Conservation (phyloP, 2,113 vertebrate genomes). For the Nyctereutes procyonoides region DNA sequence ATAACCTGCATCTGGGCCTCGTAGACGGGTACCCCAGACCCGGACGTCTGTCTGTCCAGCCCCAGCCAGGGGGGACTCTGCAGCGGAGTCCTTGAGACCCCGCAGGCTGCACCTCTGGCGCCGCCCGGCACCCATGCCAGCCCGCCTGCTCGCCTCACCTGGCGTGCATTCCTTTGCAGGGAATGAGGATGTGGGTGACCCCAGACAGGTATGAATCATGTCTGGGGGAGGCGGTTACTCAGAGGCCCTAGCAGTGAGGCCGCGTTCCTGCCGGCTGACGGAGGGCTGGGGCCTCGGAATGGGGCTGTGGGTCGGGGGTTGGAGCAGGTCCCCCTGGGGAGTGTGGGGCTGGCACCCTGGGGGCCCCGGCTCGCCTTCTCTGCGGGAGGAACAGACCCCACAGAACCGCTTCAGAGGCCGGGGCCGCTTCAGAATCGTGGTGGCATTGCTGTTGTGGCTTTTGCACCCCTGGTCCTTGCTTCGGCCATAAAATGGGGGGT, state of each 20-base stretch:
- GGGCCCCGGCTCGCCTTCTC: neutral
- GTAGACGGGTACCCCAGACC: rapidly evolving
- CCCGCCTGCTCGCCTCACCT: neutral
- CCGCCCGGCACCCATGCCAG: neutral
- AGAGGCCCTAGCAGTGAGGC: neutral
- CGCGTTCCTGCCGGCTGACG: neutral
- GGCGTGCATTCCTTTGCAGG: neutral
- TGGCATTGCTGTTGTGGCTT: rapidly evolving
- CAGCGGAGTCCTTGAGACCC: neutral
- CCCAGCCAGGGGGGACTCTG: rapidly evolving
- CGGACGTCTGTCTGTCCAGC: neutral
- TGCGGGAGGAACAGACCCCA: rapidly evolving
- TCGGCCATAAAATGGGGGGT: neutral
- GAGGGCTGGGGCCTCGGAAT: neutral
- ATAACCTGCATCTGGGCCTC: neutral
- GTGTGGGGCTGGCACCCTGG: neutral
- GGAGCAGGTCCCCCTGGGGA: rapidly evolving
- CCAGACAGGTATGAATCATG: constrained; percentile 75
- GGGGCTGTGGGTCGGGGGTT: neutral
- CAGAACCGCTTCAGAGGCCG: neutral
- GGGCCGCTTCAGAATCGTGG: rapidly evolving
- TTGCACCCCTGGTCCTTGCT: neutral
- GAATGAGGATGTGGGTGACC: constrained; percentile 75
- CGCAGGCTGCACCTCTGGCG: neutral
- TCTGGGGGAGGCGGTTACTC: constrained; percentile 70